Evolutionary conservation across 2,888 invertebrate genomes (phyloP).

Genomic region (Lottia scabra): DNA sequence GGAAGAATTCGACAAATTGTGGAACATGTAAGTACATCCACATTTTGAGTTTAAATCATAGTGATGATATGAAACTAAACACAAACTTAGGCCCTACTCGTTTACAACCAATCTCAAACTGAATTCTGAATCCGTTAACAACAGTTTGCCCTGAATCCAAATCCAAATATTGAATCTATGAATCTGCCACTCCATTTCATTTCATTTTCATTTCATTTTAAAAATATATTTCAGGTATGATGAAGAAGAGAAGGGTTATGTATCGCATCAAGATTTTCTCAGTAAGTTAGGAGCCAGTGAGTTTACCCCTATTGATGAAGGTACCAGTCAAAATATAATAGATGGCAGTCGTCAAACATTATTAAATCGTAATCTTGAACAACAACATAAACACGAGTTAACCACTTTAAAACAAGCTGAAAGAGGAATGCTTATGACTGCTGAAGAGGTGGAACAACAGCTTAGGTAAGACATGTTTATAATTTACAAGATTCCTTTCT

Average conservation of each 20-base stretch:
- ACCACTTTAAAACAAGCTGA: conserved; percentile 62
- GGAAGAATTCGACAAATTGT: conserved; percentile 61
- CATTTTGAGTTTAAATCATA: too few species aligned
- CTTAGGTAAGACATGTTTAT: conserved; percentile 48
- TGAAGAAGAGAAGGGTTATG: conserved; percentile 48
- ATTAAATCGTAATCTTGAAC: conserved; percentile 53
- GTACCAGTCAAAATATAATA: conserved; percentile 57
- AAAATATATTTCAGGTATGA: conserved; percentile 55
- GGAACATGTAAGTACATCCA: conserved; percentile 62
- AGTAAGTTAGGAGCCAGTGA: conserved; percentile 53
- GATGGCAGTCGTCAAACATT: conserved; percentile 51
- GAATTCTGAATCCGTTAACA: too few species aligned
- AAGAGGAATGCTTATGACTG: conserved; percentile 48
- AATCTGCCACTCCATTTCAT: too few species aligned
- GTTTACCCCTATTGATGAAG: conserved; percentile 62
- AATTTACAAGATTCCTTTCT: background rate
- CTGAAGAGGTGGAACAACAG: conserved; percentile 53
- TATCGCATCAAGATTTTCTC: conserved; percentile 62
- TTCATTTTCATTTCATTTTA: too few species aligned
- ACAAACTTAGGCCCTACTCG: too few species aligned
- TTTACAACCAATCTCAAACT: too few species aligned
- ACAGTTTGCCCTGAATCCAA: too few species aligned
- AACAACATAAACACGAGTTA: conserved; percentile 57
- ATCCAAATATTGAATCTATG: too few species aligned
- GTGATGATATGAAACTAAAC: too few species aligned